phyloP scores from a whole-genome alignment of 2,888 invertebrate species.

The Erpobdella octoculata region DNA sequence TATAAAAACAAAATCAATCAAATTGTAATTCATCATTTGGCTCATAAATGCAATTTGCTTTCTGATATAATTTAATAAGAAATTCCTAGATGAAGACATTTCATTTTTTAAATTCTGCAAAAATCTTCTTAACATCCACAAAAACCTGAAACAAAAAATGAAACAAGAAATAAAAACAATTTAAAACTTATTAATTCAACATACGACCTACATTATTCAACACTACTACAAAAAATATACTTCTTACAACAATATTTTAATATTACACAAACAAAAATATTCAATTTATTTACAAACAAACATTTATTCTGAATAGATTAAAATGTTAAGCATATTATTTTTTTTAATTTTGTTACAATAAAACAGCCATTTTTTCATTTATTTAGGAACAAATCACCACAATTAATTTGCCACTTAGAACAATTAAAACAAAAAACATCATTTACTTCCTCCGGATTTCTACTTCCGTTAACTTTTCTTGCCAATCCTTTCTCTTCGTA shows the following conservation, averaged over 20 bases:
- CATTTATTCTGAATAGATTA: neutral
- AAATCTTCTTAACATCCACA: slow-evolving; percentile 32
- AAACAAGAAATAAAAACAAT: neutral
- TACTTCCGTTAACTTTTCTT: slow-evolving; percentile 63
- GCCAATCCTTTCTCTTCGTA: slow-evolving; percentile 68
- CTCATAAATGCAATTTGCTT: too few relatives aligned
- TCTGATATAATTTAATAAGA: too few relatives aligned
- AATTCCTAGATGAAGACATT: too few relatives aligned
- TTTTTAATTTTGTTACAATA: too few relatives aligned
- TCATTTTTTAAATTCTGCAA: slow-evolving; percentile 28
- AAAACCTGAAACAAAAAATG: slow-evolving; percentile 31
- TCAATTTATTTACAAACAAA: neutral
- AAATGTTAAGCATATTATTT: neutral
- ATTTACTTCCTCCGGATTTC: slow-evolving; percentile 33
- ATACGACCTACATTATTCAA: neutral
- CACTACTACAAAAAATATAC: neutral
- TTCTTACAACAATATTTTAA: neutral
- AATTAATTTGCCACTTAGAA: too few relatives aligned
- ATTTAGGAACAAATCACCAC: too few relatives aligned
- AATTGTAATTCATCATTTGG: too few relatives aligned
- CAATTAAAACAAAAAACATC: too few relatives aligned
- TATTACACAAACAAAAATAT: neutral
- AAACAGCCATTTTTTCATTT: too few relatives aligned
- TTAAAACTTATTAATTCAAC: too few relatives aligned
- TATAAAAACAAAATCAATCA: too few relatives aligned